A percentile compares a stretch with the other conserved stretches of the same genome.
Evolutionary conservation across 2,888 invertebrate species (phyloP).

Genomic region (Acheta domesticus): DNA sequence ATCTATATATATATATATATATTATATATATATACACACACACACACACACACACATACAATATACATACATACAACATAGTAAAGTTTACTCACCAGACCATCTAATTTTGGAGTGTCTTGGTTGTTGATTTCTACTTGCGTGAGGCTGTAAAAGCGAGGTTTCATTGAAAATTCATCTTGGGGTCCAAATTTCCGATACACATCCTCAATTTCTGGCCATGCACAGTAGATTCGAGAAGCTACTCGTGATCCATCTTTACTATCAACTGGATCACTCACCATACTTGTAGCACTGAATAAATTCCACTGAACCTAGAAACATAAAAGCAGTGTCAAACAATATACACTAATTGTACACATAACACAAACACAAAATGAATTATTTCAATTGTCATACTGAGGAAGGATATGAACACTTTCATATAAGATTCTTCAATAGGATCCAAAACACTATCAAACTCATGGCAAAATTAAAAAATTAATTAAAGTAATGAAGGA

Average conservation of each 20-base stretch:
- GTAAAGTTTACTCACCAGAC: conserved; percentile 49
- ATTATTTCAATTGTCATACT: too few species aligned
- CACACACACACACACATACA: too few species aligned
- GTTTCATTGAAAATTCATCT: conserved; percentile 70
- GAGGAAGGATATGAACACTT: too few species aligned
- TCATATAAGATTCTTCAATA: too few species aligned
- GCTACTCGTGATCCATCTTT: conserved; percentile 57
- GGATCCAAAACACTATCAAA: too few species aligned
- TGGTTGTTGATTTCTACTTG: conserved; percentile 68
- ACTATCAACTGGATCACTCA: conserved; percentile 56
- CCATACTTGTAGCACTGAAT: conserved; percentile 63
- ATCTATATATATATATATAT: too few species aligned
- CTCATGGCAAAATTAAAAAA: too few species aligned
- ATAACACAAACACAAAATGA: background rate
- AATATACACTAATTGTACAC: background rate
- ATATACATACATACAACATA: too few species aligned
- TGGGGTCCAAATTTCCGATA: conserved; percentile 61
- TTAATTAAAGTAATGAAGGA: too few species aligned
- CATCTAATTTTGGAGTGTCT: conserved; percentile 90
- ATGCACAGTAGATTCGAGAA: conserved; percentile 65
- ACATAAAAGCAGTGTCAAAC: background rate
- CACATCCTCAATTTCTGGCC: conserved; percentile 73
- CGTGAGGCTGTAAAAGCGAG: conserved; percentile 87
- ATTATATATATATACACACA: too few species aligned
- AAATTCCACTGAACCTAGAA: conserved; percentile 73